phyloP scores from a whole-genome alignment of 2,113 vertebrate genomes.

The Coregonus clupeaformis region DNA sequence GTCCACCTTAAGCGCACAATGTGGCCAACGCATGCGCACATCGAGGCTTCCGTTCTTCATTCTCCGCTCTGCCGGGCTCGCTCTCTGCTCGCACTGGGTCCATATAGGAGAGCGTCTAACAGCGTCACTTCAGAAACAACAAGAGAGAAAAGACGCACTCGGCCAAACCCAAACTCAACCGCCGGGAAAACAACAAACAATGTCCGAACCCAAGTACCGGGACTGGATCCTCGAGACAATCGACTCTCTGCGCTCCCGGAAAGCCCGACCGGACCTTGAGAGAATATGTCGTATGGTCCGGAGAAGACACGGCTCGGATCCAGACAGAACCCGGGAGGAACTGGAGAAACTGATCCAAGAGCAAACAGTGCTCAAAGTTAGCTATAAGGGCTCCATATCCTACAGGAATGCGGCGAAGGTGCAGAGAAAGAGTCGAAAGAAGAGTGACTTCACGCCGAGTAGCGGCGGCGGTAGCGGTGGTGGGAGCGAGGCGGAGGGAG shows the following conservation, averaged over 20 bases:
- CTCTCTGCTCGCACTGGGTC: slow-evolving; percentile 65
- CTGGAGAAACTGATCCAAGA: slow-evolving; percentile 88
- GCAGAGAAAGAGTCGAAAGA: slow-evolving; percentile 78
- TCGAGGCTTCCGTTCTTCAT: slow-evolving; percentile 72
- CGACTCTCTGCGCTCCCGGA: slow-evolving; percentile 86
- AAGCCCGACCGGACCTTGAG: slow-evolving; percentile 88
- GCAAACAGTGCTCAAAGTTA: slow-evolving; percentile 87
- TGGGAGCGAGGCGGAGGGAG: slow-evolving; percentile 57
- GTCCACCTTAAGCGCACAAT: slow-evolving; percentile 79
- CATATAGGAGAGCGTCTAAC: slow-evolving; percentile 60
- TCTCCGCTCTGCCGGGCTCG: slow-evolving; percentile 68
- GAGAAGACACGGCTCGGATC: slow-evolving; percentile 84
- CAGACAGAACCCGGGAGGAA: slow-evolving; percentile 83
- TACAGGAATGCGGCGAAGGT: slow-evolving; percentile 86
- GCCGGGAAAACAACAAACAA: slow-evolving; percentile 53
- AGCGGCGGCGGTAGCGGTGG: slow-evolving; percentile 41
- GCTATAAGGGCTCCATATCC: slow-evolving; percentile 89
- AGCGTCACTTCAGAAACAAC: slow-evolving; percentile 78
- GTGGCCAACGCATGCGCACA: slow-evolving; percentile 67
- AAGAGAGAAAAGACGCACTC: slow-evolving; percentile 57
- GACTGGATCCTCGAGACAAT: slow-evolving; percentile 90
- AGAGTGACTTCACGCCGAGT: slow-evolving; percentile 70
- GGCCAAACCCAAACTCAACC: slow-evolving; percentile 67
- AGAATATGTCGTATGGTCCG: slow-evolving; percentile 90
- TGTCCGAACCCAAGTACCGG: slow-evolving; percentile 79